phyloP scores from a whole-genome alignment of 2,797 vertebrate species.

The Rousettus madagascariensis region DNA sequence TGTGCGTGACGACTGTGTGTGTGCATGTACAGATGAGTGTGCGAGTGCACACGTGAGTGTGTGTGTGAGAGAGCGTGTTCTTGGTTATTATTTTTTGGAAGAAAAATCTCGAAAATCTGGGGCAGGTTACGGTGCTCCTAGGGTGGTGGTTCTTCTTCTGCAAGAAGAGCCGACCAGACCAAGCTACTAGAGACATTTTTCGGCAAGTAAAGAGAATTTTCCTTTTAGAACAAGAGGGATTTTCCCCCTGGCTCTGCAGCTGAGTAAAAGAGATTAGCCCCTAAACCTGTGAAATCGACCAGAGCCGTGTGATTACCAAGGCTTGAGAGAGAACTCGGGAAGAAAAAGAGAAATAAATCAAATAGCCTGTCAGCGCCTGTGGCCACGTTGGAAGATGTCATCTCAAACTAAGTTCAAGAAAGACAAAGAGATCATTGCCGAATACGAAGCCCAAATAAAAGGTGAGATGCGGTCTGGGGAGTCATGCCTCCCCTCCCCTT shows the following conservation, averaged over 20 bases:
- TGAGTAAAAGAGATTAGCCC: conserved; percentile 65
- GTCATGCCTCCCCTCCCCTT: conserved; percentile 7
- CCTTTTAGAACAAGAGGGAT: conserved; percentile 49
- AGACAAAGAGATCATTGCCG: conserved; percentile 98
- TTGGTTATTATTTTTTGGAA: conserved; percentile 43
- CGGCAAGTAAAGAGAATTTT: conserved; percentile 59
- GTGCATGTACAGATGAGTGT: conserved; percentile 42
- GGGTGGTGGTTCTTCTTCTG: conserved; percentile 53
- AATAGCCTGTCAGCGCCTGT: conserved; percentile 76
- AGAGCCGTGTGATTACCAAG: conserved; percentile 48
- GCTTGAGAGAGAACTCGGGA: conserved; percentile 67
- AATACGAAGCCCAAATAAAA: conserved; percentile 99
- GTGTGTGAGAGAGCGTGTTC: not conserved
- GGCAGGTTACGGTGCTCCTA: conserved; percentile 60
- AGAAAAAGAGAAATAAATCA: conserved; percentile 72
- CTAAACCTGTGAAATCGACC: conserved; percentile 74
- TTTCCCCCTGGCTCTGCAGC: conserved; percentile 28
- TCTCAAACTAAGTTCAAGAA: conserved; percentile 95
- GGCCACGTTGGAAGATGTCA: conserved; percentile 90
- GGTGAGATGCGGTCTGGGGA: conserved; percentile 84
- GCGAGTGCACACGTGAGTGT: conserved; percentile 3
- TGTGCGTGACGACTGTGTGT: not conserved
- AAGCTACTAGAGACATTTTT: conserved; percentile 64
- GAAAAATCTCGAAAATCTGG: conserved; percentile 73
- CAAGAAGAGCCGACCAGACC: conserved; percentile 63